A percentile compares a stretch with the other conserved stretches of the same genome.
phyloP scores from a whole-genome alignment of 2,113 vertebrate genomes.

The Elephantulus edwardii region DNA sequence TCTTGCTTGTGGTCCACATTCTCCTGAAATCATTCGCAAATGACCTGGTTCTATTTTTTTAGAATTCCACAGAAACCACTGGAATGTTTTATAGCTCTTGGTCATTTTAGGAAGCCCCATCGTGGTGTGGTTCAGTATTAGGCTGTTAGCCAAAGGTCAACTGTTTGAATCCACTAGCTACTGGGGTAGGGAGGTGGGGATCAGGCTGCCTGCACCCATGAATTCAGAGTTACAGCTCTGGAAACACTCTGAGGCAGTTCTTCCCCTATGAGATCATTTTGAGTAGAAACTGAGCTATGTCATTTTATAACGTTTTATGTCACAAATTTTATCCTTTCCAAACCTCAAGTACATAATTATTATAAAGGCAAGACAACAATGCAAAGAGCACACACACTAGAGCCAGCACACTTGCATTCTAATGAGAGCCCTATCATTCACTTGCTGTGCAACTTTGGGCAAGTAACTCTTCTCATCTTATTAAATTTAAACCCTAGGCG shows the following conservation, averaged over 20 bases:
- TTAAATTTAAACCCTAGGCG: not conserved
- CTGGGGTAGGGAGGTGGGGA: too few species aligned
- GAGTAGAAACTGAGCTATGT: too few species aligned
- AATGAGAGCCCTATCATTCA: not conserved
- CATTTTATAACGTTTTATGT: conserved; percentile 4
- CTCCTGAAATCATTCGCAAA: conserved; percentile 16
- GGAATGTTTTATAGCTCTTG: conserved; percentile 4
- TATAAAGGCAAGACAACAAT: not conserved
- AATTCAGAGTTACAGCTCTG: too few species aligned
- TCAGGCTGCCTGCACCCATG: too few species aligned
- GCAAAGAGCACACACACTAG: not conserved
- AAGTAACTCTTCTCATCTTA: not conserved
- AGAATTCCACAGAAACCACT: conserved; percentile 31
- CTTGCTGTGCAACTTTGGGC: not conserved
- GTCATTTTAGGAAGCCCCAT: too few species aligned
- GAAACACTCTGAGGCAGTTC: too few species aligned
- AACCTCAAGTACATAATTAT: not conserved
- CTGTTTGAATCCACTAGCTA: too few species aligned
- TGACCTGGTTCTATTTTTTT: not conserved
- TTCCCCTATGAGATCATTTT: too few species aligned
- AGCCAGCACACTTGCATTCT: not conserved
- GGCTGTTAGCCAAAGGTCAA: too few species aligned
- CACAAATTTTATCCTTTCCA: not conserved
- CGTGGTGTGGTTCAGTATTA: too few species aligned
- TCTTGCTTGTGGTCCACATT: not conserved